Base-by-base conservation (phyloP, 2,888 invertebrate genomes). In the Clostera curtula region DNA sequence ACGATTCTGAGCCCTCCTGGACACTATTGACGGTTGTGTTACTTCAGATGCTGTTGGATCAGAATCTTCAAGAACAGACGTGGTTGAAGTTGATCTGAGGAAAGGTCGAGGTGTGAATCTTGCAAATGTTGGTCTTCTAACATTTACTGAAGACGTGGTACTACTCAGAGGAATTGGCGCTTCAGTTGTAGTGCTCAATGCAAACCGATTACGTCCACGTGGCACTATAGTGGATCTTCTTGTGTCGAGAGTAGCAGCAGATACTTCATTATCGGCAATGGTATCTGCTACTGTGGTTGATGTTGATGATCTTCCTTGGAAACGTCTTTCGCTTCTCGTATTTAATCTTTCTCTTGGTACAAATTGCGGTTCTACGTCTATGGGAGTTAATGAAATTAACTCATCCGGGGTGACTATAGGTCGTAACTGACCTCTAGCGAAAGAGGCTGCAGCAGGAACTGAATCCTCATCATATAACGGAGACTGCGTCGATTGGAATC, bases 301-400 rank as follows among this genome's bases (percentile, higher is more conserved):
- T 1, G 28, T 25, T 5, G 25, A 19, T 4, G 47, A 41, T 12
- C 57, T 58, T 13, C 49, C 45, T 26, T 67, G 63, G 26, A 62
- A 58, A 17, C 53, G 51, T 12, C 60, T 52, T 16, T 61, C 52
- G 41, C 42, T 29, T 49, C 59, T 45, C 3, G 40, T n/a, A 24
- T 29, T 52, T 18, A 43, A 56, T 29, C 56, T 59, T 38, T 65
- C 59, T 35, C 56, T 58, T 5, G 58, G 62, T 10, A 64, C 52
- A 27, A 69, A 67, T 23, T 59, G 54, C 3, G 68, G 61, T 29
- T 67, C 67, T 6, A 63, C 37, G 43, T 88, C 87, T 11, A 80
- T 63, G 1, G 87, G 83, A 2, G 86, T 86, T 22, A 88, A 56
- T 2, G 87, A 86, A 22, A 86, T 68, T 8, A 86, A 49, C 55